Conservation (phyloP, 1,140 invertebrate species). For the Homarus americanus region DNA sequence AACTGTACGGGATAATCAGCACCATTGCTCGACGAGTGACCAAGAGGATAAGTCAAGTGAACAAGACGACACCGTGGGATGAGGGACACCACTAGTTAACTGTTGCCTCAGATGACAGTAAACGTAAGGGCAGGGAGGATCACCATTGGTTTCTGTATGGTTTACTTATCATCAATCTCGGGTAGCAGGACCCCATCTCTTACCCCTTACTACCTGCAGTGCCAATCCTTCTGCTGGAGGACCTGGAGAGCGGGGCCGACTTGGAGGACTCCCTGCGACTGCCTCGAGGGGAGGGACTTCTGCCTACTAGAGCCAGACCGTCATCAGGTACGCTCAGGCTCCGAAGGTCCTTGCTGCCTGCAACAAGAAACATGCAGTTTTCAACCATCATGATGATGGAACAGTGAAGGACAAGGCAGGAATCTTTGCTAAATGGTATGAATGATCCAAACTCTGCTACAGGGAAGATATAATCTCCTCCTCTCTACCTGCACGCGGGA, state of each 20-base stretch:
- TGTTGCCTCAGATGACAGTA: too few species aligned
- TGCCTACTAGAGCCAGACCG: slow-evolving; percentile 1
- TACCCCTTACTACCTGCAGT: slow-evolving; percentile 73
- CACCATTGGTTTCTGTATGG: slow-evolving; percentile 13
- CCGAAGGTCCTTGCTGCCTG: slow-evolving; percentile 46
- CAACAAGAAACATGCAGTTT: neutral
- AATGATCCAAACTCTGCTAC: neutral
- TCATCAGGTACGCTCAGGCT: slow-evolving; percentile 59
- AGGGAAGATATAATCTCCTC: neutral
- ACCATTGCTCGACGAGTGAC: too few species aligned
- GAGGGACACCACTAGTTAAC: too few species aligned
- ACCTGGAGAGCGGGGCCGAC: slow-evolving; percentile 37
- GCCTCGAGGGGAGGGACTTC: slow-evolving; percentile 1
- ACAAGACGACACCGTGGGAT: neutral
- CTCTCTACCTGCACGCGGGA: neutral
- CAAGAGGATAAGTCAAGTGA: too few species aligned
- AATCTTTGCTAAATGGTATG: neutral
- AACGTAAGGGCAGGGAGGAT: neutral
- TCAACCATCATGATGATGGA: neutral
- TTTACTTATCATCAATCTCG: slow-evolving; percentile 23
- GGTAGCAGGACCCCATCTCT: slow-evolving; percentile 62
- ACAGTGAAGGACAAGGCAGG: too few species aligned
- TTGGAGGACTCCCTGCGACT: slow-evolving; percentile 17
- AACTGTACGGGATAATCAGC: too few species aligned
- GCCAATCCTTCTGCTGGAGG: slow-evolving; percentile 35